These are phyloP conservation scores for Umimayanthus kanabou DNA, from an alignment of 92 coral and sea anemone species.

Conservation along the genomic window DNA sequence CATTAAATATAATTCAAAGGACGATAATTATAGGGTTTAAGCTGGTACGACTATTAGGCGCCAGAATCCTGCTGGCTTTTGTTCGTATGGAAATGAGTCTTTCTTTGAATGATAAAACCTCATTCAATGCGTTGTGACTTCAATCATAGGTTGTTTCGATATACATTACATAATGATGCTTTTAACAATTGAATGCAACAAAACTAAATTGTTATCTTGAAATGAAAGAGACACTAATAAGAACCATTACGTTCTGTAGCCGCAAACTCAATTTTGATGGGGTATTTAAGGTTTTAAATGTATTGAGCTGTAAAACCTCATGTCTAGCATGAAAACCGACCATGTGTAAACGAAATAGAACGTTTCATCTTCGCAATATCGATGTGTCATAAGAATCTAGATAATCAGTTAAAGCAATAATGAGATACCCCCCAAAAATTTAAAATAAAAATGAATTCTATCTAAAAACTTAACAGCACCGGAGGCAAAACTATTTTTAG, in stretches of 20 bases:
- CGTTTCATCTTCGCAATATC: neutral
- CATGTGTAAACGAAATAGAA: neutral
- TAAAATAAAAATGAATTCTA: too few relatives aligned
- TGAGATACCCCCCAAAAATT: too few relatives aligned
- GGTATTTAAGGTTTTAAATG: neutral
- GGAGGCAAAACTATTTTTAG: neutral
- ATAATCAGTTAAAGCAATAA: neutral
- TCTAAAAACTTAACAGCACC: neutral
- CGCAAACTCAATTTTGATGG: conserved; percentile 3
- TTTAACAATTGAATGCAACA: neutral
- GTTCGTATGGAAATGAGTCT: conserved; percentile 13
- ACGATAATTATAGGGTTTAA: neutral
- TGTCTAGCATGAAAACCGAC: neutral
- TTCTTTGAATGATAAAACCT: neutral
- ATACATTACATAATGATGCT: neutral
- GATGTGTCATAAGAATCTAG: neutral
- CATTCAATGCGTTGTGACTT: neutral
- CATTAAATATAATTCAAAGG: neutral
- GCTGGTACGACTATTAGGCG: conserved; percentile 6
- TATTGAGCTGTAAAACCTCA: neutral
- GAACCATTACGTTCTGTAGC: neutral
- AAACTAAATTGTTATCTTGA: conserved; percentile 16
- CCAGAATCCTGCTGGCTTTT: conserved; percentile 15
- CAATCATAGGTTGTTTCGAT: neutral
- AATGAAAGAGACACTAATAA: neutral